Evolutionary conservation across 1,140 invertebrate genomes (phyloP).

Genomic region (Stenopsyche tienmushanensis): DNA sequence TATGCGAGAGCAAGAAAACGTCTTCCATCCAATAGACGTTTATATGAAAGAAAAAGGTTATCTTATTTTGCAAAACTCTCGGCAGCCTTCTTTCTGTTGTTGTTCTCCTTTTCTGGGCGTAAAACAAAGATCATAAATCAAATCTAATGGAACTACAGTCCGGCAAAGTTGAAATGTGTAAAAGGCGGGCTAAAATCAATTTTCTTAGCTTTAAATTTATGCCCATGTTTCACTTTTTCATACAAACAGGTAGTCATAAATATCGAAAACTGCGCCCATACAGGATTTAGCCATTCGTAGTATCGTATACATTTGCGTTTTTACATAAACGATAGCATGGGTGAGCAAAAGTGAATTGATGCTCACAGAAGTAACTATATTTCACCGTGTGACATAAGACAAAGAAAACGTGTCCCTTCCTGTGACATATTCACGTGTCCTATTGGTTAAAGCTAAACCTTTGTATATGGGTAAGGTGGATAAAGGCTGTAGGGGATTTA

Average conservation of each 20-base stretch:
- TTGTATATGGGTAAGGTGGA: background rate
- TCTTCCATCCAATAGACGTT: background rate
- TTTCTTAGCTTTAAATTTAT: slow-evolving; percentile 26
- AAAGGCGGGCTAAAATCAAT: slow-evolving; percentile 20
- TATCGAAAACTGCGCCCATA: too few relatives aligned
- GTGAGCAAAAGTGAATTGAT: too few relatives aligned
- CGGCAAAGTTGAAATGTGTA: slow-evolving; percentile 28
- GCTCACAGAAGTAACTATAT: background rate
- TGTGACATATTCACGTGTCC: background rate
- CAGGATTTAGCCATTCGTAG: too few relatives aligned
- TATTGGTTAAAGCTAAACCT: slow-evolving; percentile 3
- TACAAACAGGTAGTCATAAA: too few relatives aligned
- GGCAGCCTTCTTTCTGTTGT: slow-evolving; percentile 7
- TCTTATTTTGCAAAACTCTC: slow-evolving; percentile 27
- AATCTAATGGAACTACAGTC: slow-evolving; percentile 30
- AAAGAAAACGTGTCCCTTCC: background rate
- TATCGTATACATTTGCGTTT: too few relatives aligned
- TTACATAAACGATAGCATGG: too few relatives aligned
- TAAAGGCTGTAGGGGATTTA: background rate
- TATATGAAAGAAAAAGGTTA: slow-evolving; percentile 23
- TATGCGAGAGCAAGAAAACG: background rate
- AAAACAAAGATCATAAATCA: slow-evolving; percentile 34
- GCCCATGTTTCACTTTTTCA: slow-evolving; percentile 16
- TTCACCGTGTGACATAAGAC: too few relatives aligned
- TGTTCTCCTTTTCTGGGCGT: slow-evolving; percentile 19